Evolutionary conservation across 1,140 invertebrate species (phyloP), one percentile per base, ranked within the genome.

Genomic region (Tetramorium parvispinum): DNA sequence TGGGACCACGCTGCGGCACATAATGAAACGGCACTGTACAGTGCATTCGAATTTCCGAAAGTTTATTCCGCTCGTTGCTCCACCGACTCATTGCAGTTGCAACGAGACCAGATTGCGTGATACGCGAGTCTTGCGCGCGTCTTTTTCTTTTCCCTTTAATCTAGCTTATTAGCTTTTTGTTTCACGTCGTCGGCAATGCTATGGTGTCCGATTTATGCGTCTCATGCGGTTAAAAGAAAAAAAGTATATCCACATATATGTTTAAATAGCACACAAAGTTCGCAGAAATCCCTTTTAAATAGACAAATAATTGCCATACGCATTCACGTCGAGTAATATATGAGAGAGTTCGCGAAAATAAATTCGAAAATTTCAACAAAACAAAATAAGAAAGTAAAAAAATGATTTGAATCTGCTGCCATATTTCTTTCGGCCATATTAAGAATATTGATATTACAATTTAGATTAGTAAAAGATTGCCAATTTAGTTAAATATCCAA

Each of bases 11-110:
- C 24, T 27, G 4, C 49, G 24, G 21, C 40, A 49, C 51, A 86
- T 59, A 86, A 86, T 86, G 85, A 86, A 86, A 78, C 37, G 37
- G 24, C 21, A 40, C 24, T 43, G 61, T 24, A 43, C 61, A 24
- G 7, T 24, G 85, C 49, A 59, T 65, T 66, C 46, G 40, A 83
- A 75, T 87, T 49, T 76, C 59, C 85, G 61, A 85, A 87, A 87
- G 70, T 87, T 87, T 46, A 85, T 68, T 53, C 40, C 27, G 77
- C 46, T 21, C 13, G 43, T 61, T 61, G 40, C 27, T 83, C 16
- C 18, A 32, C 71, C 71, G 27, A 71, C 40, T 4, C 37, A 21
- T 43, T 65, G 59, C 73, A 40, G 24, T 49, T 77, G 82, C 40
- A 65, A 78, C 71, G 27, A 24, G 43, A 6, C 59, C 57, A 43